Conservation (phyloP, 2,888 invertebrate species). For the Rotaria socialis region DNA sequence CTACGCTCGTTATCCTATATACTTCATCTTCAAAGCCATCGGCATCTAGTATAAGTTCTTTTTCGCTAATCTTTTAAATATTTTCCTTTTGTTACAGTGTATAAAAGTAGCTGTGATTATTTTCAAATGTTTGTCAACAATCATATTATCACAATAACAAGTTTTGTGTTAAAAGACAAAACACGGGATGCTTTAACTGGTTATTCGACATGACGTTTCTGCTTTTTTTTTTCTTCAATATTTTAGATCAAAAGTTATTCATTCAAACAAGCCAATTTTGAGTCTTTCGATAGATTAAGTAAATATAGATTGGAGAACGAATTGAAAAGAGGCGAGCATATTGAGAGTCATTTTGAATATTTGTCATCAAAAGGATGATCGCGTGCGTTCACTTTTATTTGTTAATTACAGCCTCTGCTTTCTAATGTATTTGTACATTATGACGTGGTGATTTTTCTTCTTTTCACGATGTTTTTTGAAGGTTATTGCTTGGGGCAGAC, state of each 20-base stretch:
- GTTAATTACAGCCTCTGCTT: neutral
- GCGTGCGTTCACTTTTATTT: neutral
- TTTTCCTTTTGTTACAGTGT: neutral
- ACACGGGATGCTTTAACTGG: neutral
- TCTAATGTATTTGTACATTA: neutral
- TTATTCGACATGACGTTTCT: neutral
- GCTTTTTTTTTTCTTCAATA: neutral
- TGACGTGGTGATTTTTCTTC: constrained; percentile 1
- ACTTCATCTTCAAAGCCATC: neutral
- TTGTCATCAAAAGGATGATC: neutral
- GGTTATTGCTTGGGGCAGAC: constrained; percentile 9
- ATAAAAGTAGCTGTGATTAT: neutral
- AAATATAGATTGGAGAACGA: no score
- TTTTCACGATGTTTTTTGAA: neutral
- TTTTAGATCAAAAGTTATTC: neutral
- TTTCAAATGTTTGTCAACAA: constrained; percentile 9
- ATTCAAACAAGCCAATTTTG: neutral
- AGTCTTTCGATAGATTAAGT: no score
- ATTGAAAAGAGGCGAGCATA: neutral
- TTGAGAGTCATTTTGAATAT: neutral
- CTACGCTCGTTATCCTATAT: neutral
- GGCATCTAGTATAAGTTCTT: neutral
- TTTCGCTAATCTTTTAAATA: neutral
- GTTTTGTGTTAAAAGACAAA: neutral
- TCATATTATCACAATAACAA: neutral